A percentile compares a stretch with the other conserved stretches of the same genome.
Conservation (phyloP, 2,888 invertebrate genomes). For the Drosophila kambysellisi region DNA sequence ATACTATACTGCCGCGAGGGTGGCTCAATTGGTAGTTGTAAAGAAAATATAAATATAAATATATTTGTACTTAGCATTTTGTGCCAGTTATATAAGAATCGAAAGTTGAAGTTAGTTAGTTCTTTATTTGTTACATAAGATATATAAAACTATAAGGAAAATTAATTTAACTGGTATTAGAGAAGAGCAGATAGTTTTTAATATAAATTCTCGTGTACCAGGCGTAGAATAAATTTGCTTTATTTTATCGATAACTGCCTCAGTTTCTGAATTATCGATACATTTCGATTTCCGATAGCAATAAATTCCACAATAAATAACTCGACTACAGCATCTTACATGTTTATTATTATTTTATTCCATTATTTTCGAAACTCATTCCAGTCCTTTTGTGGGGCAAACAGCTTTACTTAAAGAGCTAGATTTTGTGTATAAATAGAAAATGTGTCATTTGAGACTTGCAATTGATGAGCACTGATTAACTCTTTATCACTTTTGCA, state of each 20-base stretch:
- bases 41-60: too few species aligned
- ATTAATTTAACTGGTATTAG: not conserved
- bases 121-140: not conserved
- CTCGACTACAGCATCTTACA: too few species aligned
- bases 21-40: not conserved
- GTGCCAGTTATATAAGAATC: not conserved
- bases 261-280: too few species aligned
- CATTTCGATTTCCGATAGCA: too few species aligned
- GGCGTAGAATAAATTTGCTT: too few species aligned
- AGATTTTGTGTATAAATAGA: not conserved
- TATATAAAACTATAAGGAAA: too few species aligned
- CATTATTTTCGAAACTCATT: not conserved
- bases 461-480: slow-evolving; percentile 28
- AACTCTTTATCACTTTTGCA: slow-evolving; percentile 79
- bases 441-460: not conserved
- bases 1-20: not conserved
- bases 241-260: too few species aligned
- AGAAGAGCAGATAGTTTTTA: not conserved
- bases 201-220: too few species aligned
- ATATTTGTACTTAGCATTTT: not conserved
- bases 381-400: not conserved
- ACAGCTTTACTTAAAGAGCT: not conserved
- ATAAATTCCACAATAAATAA: too few species aligned
- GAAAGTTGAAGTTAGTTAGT: not conserved
- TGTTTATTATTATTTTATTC: too few species aligned